These are phyloP conservation scores for Apaloderma vittatum DNA, from an alignment of 2,113 vertebrate species.

Conservation along the genomic window DNA sequence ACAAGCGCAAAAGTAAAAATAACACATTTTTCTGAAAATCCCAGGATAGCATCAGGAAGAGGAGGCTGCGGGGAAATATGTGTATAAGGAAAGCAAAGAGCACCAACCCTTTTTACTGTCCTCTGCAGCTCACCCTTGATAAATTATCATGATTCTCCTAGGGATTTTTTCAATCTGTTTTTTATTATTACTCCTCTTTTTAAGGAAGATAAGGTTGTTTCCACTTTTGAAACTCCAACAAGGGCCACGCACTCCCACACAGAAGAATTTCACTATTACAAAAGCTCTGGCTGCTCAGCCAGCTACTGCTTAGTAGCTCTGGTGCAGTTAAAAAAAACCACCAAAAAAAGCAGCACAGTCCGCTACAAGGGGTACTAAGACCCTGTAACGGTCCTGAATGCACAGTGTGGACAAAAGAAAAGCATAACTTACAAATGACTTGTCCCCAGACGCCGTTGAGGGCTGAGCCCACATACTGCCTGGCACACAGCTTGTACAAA, in stretches of 20 bases:
- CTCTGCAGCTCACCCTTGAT: background rate
- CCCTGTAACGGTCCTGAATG: background rate
- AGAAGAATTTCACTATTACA: background rate
- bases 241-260: constrained; percentile 12
- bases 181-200: background rate
- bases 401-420: background rate
- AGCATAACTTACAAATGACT: background rate
- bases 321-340: background rate
- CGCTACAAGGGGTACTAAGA: background rate
- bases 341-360: background rate
- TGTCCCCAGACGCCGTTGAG: background rate
- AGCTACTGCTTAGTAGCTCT: background rate
- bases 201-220: background rate
- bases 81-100: background rate
- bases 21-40: background rate
- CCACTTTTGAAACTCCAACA: background rate
- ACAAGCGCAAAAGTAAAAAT: background rate
- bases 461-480: background rate
- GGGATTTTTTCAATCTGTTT: background rate
- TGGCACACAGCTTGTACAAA: background rate
- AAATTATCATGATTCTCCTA: background rate
- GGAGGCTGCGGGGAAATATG: background rate
- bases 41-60: background rate
- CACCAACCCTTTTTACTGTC: background rate
- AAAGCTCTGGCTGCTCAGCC: background rate